A percentile compares a stretch with the other conserved stretches of the same genome.
These are phyloP conservation scores for Sebastolobus alascanus DNA, from an alignment of 2,797 vertebrate genomes.

Conservation along the genomic window DNA sequence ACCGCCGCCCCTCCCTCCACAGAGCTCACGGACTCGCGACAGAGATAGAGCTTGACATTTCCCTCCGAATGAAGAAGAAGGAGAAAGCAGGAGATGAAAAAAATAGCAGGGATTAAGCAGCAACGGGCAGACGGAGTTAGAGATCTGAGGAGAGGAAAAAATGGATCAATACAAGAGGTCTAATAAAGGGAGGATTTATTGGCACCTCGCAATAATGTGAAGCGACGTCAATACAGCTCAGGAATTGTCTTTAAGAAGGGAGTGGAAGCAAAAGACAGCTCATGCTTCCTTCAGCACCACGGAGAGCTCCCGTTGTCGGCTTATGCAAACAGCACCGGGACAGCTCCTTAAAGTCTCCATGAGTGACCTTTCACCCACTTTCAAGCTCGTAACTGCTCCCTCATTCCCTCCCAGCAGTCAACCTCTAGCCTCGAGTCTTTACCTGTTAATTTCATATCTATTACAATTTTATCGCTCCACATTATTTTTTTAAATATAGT, in stretches of 20 bases:
- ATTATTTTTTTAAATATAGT: not conserved
- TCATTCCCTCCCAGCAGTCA: not conserved
- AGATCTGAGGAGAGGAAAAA: slow-evolving; percentile 52
- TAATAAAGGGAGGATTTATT: slow-evolving; percentile 80
- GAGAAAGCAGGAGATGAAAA: not conserved
- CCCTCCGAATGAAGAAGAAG: slow-evolving; percentile 49
- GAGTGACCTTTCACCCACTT: slow-evolving; percentile 51
- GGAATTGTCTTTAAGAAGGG: slow-evolving; percentile 60
- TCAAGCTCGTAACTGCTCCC: not conserved
- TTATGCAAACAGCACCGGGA: slow-evolving; percentile 54
- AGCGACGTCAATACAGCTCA: slow-evolving; percentile 70
- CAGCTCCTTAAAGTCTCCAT: slow-evolving; percentile 55
- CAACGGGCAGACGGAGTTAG: slow-evolving; percentile 53
- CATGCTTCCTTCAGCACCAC: slow-evolving; percentile 67
- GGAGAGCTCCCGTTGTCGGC: slow-evolving; percentile 66
- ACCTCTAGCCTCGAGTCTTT: not conserved
- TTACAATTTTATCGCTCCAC: not conserved
- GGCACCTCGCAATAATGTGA: slow-evolving; percentile 75
- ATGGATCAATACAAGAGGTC: slow-evolving; percentile 71
- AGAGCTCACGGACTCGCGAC: slow-evolving; percentile 39
- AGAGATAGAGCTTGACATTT: slow-evolving; percentile 78
- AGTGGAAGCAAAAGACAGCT: slow-evolving; percentile 20
- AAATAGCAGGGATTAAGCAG: slow-evolving; percentile 58
- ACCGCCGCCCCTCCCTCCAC: slow-evolving; percentile 30
- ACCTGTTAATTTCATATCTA: slow-evolving; percentile 18